These are phyloP conservation scores for Phaenicophaeus curvirostris DNA, from an alignment of 2,797 vertebrate species.

Conservation along the genomic window DNA sequence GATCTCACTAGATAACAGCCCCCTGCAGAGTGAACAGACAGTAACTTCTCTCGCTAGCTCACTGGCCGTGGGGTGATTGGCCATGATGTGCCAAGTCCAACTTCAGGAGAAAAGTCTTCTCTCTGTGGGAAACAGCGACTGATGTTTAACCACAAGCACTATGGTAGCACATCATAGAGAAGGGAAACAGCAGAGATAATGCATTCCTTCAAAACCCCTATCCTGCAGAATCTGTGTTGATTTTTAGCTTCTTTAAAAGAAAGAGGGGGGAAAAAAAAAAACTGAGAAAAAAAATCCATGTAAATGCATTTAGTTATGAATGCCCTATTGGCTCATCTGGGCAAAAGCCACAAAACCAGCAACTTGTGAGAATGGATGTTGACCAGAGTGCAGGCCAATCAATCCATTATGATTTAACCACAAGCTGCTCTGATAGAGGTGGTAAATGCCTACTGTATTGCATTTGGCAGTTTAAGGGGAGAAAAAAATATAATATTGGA, in stretches of 20 bases:
- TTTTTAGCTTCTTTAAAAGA: neutral
- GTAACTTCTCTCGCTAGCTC: neutral
- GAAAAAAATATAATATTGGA: neutral
- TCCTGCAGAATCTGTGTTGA: neutral
- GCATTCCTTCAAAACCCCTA: neutral
- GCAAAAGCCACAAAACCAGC: neutral
- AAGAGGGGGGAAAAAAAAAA: neutral
- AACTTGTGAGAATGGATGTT: neutral
- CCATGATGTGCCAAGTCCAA: neutral
- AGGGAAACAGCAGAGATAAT: neutral
- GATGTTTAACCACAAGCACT: neutral
- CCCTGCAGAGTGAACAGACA: neutral
- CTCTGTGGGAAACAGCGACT: neutral
- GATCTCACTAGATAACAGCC: neutral
- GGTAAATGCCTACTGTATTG: neutral
- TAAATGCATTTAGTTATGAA: neutral
- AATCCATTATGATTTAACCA: slow-evolving; percentile 22
- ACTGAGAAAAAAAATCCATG: neutral
- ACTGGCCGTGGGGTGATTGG: neutral
- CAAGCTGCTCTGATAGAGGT: neutral
- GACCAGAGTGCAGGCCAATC: neutral
- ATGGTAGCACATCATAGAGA: neutral
- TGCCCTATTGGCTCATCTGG: neutral
- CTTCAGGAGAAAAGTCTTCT: neutral
- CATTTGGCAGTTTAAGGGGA: neutral